Conservation (phyloP, 2,113 vertebrate species). For the Rhadina sibilatrix region DNA sequence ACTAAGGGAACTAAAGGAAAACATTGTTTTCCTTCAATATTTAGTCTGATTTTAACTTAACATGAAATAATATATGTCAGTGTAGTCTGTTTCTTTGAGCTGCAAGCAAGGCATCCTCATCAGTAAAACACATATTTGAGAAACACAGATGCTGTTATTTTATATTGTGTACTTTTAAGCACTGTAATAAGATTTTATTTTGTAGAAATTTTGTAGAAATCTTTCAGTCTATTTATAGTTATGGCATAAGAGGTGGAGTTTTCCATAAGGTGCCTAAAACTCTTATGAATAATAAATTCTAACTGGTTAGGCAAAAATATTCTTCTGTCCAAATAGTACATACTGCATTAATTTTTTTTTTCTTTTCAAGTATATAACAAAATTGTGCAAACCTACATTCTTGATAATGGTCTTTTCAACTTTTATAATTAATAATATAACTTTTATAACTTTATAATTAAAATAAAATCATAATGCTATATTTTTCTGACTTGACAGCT, state of each 20-base stretch:
- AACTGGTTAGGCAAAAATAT: not conserved
- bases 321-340: not conserved
- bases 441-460: not conserved
- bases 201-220: not conserved
- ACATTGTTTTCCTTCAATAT: not conserved
- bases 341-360: not conserved
- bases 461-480: not conserved
- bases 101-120: not conserved
- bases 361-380: not conserved
- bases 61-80: not conserved
- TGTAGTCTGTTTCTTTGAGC: not conserved
- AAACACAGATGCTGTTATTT: not conserved
- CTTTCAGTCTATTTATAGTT: not conserved
- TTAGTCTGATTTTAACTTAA: not conserved
- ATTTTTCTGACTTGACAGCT: not conserved
- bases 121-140: not conserved
- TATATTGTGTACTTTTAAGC: not conserved
- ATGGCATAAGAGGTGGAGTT: not conserved
- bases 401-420: not conserved
- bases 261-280: not conserved
- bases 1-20: not conserved
- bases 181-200: not conserved
- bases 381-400: not conserved
- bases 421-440: too few species aligned
- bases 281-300: not conserved